Base-by-base conservation (phyloP, 2,888 invertebrate genomes). In the Hedychridium roseum region DNA sequence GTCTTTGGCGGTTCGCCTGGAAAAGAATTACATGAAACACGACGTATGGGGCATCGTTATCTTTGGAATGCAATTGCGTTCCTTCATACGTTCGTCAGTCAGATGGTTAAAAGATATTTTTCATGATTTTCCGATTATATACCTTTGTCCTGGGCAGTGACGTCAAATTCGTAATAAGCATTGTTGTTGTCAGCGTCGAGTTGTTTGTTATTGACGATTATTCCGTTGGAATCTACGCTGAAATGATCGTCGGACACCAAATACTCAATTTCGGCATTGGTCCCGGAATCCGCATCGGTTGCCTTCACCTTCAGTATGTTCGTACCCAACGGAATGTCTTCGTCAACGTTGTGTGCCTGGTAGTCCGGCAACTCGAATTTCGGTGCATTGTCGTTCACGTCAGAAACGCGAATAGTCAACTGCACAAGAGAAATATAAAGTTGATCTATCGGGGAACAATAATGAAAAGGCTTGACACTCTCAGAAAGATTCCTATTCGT, bases 321-420 rank as follows among this genome's bases (percentile, higher is more conserved):
- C 20, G 94, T 92, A 50, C 96, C 96, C 26, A 94, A 83, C 0
- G 93, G 89, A 58, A 95, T 91, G 74, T 97, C 96, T 81, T 97
- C 97, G 70, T 95, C 94, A 1, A 97, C 92, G 76, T 96, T 96
- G 80, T 95, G 94, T 0, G 95, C 94, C 79, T 97, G 96, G 80
- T 97, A 97, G 79, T 97, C 94, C 0, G 97, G 97, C 57, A 97
- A 81, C 80, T 97, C 96, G 73, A 94, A 97, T 79, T 94, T 93
- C 0, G 97, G 97, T 5, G 94, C 92, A 80, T 98, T 97, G 81
- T 98, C 98, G 78, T 99, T 99, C 31, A 96, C 93, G 79, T 98
- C 98, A 3, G 92, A 92, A 32, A 99, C 95, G 57, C 93, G 88
- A 57, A 96, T 94, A 2, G 94, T 95, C 35, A 95, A 80, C 94